Evolutionary conservation across 64 coral and sea anemone genomes (phyloP).

Genomic region (Montipora foliosa): DNA sequence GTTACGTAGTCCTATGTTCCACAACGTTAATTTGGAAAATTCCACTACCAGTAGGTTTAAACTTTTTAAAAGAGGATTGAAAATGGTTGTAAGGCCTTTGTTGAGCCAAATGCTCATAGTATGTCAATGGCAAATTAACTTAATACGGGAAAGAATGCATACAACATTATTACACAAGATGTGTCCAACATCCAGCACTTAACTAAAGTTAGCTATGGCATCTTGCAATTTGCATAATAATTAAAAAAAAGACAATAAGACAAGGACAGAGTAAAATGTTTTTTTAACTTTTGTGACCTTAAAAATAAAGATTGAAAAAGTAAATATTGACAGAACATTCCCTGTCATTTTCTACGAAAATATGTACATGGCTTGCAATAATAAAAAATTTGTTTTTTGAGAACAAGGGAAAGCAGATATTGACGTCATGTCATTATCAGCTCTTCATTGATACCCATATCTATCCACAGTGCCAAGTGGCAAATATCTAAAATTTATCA

Average conservation of each 20-base stretch:
- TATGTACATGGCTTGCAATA: not conserved
- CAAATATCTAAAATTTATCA: not conserved
- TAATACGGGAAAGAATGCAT: conserved; percentile 30
- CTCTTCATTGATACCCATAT: not conserved
- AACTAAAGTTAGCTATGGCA: not conserved
- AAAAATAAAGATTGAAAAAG: not conserved
- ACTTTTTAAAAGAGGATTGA: not conserved
- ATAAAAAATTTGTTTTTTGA: not conserved
- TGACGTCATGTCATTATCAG: not conserved
- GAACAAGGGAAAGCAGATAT: conserved; percentile 1
- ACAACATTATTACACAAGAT: not conserved
- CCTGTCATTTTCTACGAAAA: not conserved
- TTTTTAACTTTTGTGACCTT: conserved; percentile 18
- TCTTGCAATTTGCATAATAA: conserved; percentile 24
- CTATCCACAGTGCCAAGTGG: not conserved
- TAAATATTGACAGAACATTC: conserved; percentile 32
- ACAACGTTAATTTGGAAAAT: not conserved
- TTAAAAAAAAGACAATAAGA: not conserved
- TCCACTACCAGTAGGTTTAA: not conserved
- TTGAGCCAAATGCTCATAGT: not conserved
- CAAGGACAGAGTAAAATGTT: conserved; percentile 13
- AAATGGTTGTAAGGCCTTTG: not conserved
- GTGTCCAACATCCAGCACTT: conserved; percentile 28
- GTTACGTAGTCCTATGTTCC: not conserved
- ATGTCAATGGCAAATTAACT: not conserved